phyloP scores from a whole-genome alignment of 64 coral and sea anemone genomes.

The Actinia equina region DNA sequence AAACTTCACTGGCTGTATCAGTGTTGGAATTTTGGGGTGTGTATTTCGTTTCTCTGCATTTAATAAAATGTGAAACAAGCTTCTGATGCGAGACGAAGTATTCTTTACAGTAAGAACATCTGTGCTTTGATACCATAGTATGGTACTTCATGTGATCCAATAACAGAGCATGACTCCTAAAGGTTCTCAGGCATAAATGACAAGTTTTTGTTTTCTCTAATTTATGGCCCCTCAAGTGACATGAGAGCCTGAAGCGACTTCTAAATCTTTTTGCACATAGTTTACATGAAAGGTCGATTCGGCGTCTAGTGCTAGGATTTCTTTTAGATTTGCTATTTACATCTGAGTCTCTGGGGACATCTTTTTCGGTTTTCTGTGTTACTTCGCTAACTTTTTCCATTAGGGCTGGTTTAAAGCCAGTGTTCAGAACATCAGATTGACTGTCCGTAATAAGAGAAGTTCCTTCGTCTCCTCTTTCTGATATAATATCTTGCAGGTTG shows the following conservation, averaged over 20 bases:
- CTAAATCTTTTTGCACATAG: not conserved
- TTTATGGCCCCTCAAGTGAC: not conserved
- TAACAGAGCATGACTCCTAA: not conserved
- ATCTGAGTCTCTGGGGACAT: not conserved
- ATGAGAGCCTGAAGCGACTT: not conserved
- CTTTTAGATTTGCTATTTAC: not conserved
- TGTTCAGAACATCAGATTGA: not conserved
- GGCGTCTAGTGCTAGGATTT: not conserved
- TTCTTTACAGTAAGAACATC: not conserved
- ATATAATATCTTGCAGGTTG: no score
- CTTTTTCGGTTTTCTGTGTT: not conserved
- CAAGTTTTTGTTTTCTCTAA: not conserved
- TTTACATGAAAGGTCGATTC: not conserved
- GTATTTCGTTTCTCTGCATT: not conserved
- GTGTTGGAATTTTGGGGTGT: not conserved
- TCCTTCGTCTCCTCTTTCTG: no score
- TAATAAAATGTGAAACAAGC: not conserved
- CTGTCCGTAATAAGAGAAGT: not conserved
- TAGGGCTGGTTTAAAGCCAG: not conserved
- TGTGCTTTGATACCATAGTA: not conserved
- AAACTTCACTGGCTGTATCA: not conserved
- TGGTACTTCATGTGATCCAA: not conserved
- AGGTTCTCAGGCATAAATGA: not conserved
- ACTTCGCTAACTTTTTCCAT: not conserved
- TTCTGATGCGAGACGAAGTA: not conserved